Conservation (phyloP, 1,140 invertebrate species). For the Drosophila albomicans region DNA sequence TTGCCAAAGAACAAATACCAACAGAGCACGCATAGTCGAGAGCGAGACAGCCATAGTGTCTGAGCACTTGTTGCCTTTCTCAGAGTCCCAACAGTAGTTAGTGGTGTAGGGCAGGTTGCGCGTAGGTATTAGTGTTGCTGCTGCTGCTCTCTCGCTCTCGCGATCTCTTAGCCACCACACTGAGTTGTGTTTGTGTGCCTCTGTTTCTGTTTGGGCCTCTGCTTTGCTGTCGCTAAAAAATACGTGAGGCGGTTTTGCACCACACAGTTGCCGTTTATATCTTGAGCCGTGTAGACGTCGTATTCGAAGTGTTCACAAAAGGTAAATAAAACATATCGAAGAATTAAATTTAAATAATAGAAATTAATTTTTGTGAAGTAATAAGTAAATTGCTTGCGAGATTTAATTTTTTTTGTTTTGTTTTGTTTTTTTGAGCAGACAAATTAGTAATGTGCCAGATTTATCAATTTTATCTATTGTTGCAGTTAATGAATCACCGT, state of each 20-base stretch:
- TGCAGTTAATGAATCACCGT: slow-evolving; percentile 11
- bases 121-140: slow-evolving; percentile 9
- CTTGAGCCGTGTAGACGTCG: slow-evolving; percentile 5
- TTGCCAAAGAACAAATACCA: slow-evolving; percentile 44
- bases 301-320: slow-evolving; percentile 14
- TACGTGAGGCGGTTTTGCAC: neutral
- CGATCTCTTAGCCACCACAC: slow-evolving; percentile 6
- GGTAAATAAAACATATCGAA: slow-evolving; percentile 60
- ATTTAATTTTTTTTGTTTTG: slow-evolving; percentile 25
- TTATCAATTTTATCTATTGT: slow-evolving; percentile 2
- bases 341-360: slow-evolving; percentile 5
- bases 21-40: neutral
- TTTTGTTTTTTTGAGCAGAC: slow-evolving; percentile 14
- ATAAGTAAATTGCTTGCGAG: slow-evolving; percentile 3
- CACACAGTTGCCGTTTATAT: slow-evolving; percentile 3
- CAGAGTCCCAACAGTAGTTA: slow-evolving; percentile 14
- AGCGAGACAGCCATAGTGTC: slow-evolving; percentile 42
- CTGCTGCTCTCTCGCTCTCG: slow-evolving; percentile 17
- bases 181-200: too few relatives aligned
- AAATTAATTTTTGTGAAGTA: slow-evolving; percentile 17
- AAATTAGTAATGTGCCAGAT: neutral
- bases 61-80: slow-evolving; percentile 55
- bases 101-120: slow-evolving; percentile 41
- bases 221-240: slow-evolving; percentile 1
- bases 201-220: neutral